Evolutionary conservation across 2,113 vertebrate genomes (phyloP).

Genomic region (Indicator indicator): DNA sequence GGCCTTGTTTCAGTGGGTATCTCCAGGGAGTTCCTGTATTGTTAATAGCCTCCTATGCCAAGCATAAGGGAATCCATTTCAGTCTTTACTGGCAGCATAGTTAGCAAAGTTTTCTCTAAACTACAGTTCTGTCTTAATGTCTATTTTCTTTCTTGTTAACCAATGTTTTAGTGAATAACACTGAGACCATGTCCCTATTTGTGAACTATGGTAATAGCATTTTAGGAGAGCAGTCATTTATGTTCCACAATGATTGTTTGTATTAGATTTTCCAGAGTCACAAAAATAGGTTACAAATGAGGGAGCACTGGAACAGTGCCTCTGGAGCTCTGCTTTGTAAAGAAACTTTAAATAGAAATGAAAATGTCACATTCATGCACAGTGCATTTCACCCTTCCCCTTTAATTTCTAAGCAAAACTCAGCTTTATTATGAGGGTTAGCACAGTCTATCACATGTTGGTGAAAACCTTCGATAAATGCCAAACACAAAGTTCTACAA

Average conservation of each 20-base stretch:
- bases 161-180: not conserved
- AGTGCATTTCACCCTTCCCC: not conserved
- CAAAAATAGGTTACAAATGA: constrained; percentile 38
- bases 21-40: not conserved
- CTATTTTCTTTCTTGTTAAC: not conserved
- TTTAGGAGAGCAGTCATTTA: constrained; percentile 25
- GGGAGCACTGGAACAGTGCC: not conserved
- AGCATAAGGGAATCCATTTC: not conserved
- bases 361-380: constrained; percentile 43
- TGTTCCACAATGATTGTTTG: constrained; percentile 25
- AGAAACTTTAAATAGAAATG: constrained; percentile 46
- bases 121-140: not conserved
- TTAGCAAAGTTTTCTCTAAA: not conserved
- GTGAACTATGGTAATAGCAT: constrained; percentile 1
- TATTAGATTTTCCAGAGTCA: constrained; percentile 13
- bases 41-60: not conserved
- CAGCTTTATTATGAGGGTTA: constrained; percentile 16
- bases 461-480: constrained; percentile 30
- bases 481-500: not conserved
- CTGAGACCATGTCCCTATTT: not conserved
- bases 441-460: not conserved
- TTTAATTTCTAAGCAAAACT: constrained; percentile 26
- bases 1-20: not conserved
- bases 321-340: not conserved
- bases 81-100: not conserved